phyloP scores from a whole-genome alignment of 2,888 invertebrate species.

The Diarsia brunnea region DNA sequence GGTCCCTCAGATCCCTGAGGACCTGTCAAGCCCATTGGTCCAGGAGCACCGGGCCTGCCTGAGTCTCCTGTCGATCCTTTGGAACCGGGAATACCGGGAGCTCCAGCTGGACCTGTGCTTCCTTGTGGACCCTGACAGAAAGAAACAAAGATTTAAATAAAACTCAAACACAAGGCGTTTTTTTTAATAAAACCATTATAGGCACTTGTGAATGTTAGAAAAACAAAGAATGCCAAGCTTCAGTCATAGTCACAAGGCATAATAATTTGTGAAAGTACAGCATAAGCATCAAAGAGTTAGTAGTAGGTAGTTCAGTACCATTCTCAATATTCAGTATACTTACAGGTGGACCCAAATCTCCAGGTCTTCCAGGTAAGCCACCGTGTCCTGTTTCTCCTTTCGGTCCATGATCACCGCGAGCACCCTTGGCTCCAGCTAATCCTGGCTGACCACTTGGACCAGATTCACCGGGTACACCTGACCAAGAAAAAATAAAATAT shows the following conservation, averaged over 20 bases:
- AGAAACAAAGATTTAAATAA: neutral
- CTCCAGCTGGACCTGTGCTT: slow-evolving; percentile 92
- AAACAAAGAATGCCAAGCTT: too few species aligned
- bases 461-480: slow-evolving; percentile 92
- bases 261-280: too few species aligned
- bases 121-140: slow-evolving; percentile 93
- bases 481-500: slow-evolving; percentile 18
- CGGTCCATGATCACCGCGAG: slow-evolving; percentile 94
- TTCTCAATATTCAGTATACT: neutral
- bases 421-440: slow-evolving; percentile 93
- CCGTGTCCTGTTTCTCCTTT: slow-evolving; percentile 94
- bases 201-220: too few species aligned
- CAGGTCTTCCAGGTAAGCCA: slow-evolving; percentile 95
- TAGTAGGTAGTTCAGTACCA: neutral
- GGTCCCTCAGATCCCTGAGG: slow-evolving; percentile 93
- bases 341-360: slow-evolving; percentile 93
- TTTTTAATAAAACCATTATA: too few species aligned
- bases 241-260: too few species aligned
- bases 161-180: too few species aligned
- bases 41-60: slow-evolving; percentile 92
- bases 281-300: too few species aligned
- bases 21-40: slow-evolving; percentile 93
- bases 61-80: slow-evolving; percentile 94
- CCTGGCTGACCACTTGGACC: slow-evolving; percentile 92
- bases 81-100: slow-evolving; percentile 92